Conservation (phyloP, 2,113 vertebrate species). For the Zapornia atra region DNA sequence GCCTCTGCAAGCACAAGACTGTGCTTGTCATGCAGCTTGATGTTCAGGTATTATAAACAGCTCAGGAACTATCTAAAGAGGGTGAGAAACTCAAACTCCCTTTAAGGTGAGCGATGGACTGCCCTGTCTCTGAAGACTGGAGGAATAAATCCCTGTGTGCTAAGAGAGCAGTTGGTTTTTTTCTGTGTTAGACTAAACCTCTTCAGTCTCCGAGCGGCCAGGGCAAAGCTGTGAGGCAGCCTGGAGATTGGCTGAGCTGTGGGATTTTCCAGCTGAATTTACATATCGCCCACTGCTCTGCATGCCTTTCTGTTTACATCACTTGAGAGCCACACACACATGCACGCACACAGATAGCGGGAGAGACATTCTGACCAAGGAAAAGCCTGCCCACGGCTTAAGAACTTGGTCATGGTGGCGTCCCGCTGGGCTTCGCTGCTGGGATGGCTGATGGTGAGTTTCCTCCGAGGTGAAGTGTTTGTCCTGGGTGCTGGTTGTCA, state of each 20-base stretch:
- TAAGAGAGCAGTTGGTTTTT: neutral
- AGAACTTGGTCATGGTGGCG: neutral
- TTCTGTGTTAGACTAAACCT: neutral
- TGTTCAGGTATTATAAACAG: neutral
- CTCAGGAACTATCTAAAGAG: neutral
- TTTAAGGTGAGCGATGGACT: fast-evolving
- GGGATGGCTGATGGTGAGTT: neutral
- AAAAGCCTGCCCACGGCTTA: neutral
- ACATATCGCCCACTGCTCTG: conserved; percentile 62
- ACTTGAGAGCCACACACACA: conserved; percentile 10
- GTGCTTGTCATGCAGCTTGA: neutral
- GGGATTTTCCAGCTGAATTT: conserved; percentile 70
- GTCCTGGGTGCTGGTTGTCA: neutral
- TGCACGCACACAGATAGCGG: neutral
- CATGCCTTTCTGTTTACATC: conserved; percentile 83
- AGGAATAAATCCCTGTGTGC: neutral
- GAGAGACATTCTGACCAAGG: neutral
- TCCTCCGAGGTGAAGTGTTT: neutral
- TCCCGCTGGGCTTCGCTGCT: fast-evolving
- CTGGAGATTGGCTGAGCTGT: conserved; percentile 54
- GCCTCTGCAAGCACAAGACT: neutral
- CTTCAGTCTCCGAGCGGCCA: neutral
- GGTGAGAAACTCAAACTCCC: neutral
- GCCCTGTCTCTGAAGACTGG: neutral
- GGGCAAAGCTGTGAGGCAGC: neutral